Evolutionary conservation across 2,888 invertebrate species (phyloP).

Genomic region (Limenitis camilla): DNA sequence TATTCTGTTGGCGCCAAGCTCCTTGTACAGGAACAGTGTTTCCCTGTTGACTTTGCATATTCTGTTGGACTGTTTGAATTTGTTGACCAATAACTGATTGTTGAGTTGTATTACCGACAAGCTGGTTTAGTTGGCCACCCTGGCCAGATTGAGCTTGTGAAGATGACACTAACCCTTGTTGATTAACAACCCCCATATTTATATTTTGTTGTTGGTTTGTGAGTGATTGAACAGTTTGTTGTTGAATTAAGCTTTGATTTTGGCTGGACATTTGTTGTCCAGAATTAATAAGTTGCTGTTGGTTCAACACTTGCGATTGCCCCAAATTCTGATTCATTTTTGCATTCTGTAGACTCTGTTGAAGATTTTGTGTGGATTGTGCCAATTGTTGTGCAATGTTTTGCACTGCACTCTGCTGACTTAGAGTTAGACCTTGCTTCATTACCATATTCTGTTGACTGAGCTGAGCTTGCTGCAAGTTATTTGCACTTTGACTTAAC

Average conservation of each 20-base stretch:
- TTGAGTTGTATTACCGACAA: conserved; percentile 55
- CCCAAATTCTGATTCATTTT: conserved; percentile 61
- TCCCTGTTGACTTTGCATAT: conserved; percentile 56
- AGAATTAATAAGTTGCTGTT: conserved; percentile 66
- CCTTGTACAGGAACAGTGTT: conserved; percentile 54
- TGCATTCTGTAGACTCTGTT: conserved; percentile 63
- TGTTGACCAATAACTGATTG: conserved; percentile 65
- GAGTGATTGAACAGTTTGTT: conserved; percentile 61
- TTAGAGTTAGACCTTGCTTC: conserved; percentile 60
- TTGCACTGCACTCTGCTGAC: conserved; percentile 64
- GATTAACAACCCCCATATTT: conserved; percentile 62
- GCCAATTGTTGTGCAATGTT: conserved; percentile 66
- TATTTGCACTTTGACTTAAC: conserved; percentile 68
- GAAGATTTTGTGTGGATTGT: conserved; percentile 58
- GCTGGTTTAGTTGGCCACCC: conserved; percentile 61
- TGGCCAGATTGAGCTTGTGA: conserved; percentile 55
- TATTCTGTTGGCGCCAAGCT: conserved; percentile 67
- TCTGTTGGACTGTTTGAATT: conserved; percentile 66
- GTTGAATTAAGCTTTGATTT: conserved; percentile 57
- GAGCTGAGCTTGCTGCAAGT: conserved; percentile 60
- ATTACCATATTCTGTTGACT: conserved; percentile 63
- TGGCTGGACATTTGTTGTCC: conserved; percentile 65
- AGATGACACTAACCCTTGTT: conserved; percentile 55
- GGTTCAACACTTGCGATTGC: conserved; percentile 60
- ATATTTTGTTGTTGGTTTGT: conserved; percentile 63